Evolutionary conservation across 2,888 invertebrate genomes (phyloP).

Genomic region (Seladonia tumulorum): DNA sequence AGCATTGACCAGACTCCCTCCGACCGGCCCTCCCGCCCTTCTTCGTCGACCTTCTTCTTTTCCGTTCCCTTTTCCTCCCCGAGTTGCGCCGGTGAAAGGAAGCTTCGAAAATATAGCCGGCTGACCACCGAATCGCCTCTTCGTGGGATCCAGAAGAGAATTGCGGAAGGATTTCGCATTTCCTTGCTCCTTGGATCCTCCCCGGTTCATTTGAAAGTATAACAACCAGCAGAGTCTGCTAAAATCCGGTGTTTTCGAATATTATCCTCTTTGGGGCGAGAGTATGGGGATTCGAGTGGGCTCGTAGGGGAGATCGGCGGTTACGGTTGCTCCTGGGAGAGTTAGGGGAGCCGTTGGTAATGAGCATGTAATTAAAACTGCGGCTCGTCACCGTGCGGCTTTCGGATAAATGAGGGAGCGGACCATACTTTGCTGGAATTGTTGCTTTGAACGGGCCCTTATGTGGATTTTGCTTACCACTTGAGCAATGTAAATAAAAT

Average conservation of each 20-base stretch:
- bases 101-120: constrained; percentile 69
- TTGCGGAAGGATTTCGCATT: constrained; percentile 55
- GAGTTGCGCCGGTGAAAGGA: constrained; percentile 58
- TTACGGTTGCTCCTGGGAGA: not conserved
- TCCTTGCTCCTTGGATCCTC: constrained; percentile 51
- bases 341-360: not conserved
- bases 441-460: not conserved
- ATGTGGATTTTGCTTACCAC: not conserved
- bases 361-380: constrained; percentile 15
- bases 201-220: constrained; percentile 70
- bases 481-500: not conserved
- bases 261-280: constrained; percentile 45
- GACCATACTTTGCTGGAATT: not conserved
- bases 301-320: not conserved
- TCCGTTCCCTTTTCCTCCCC: constrained; percentile 37
- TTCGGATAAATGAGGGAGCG: not conserved
- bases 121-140: constrained; percentile 66
- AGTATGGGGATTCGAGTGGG: not conserved
- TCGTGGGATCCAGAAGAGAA: constrained; percentile 27
- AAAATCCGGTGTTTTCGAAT: constrained; percentile 17
- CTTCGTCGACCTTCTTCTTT: constrained; percentile 41
- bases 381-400: constrained; percentile 1
- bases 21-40: constrained; percentile 42
- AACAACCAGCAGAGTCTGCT: constrained; percentile 38
- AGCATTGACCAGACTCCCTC: constrained; percentile 78